Evolutionary conservation across 2,888 invertebrate species (phyloP).

Genomic region (Hypercompe scribonia): DNA sequence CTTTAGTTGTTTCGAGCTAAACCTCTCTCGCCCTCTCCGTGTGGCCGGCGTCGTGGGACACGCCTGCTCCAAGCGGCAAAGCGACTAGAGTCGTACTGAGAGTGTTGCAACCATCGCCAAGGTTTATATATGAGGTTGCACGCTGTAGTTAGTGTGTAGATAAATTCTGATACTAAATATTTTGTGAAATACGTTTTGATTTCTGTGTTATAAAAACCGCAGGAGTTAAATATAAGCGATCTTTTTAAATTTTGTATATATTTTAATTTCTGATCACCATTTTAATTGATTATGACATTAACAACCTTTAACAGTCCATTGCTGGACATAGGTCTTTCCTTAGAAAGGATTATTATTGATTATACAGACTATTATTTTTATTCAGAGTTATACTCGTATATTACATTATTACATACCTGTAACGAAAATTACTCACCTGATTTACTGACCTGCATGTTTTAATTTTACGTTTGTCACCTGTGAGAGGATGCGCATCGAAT

Average conservation of each 20-base stretch:
- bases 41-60: slow-evolving; percentile 79
- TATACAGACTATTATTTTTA: not conserved
- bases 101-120: slow-evolving; percentile 83
- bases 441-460: not conserved
- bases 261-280: not conserved
- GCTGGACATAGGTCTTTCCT: too few species aligned
- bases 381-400: not conserved
- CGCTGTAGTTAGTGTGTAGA: slow-evolving; percentile 62
- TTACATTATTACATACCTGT: not conserved
- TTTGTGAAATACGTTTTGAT: slow-evolving; percentile 31
- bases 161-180: slow-evolving; percentile 56
- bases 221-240: not conserved
- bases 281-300: too few species aligned
- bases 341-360: not conserved
- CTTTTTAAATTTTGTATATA: not conserved
- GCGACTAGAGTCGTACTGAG: slow-evolving; percentile 87
- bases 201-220: not conserved
- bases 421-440: not conserved
- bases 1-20: slow-evolving; percentile 67
- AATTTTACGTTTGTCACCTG: not conserved
- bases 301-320: too few species aligned
- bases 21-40: slow-evolving; percentile 87
- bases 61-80: slow-evolving; percentile 86
- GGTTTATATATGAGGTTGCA: slow-evolving; percentile 84
- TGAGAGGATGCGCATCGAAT: not conserved